A percentile compares a stretch with the other conserved stretches of the same genome.
phyloP scores from a whole-genome alignment of 2,113 vertebrate species.

The Ciconia maguari region DNA sequence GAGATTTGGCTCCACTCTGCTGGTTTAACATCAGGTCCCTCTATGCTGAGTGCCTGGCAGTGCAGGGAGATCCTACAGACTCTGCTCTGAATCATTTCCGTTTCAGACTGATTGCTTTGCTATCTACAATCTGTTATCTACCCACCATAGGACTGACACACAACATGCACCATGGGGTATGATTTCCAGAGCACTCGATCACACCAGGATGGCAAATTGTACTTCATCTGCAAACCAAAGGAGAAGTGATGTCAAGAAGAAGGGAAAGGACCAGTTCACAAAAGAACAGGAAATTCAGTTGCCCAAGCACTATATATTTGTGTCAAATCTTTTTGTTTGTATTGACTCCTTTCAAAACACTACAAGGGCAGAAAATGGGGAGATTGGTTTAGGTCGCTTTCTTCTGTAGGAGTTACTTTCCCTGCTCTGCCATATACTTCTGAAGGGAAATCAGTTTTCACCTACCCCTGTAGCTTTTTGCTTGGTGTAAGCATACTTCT shows the following conservation, averaged over 20 bases:
- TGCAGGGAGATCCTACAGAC: conserved; percentile 52
- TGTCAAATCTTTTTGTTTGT: background rate
- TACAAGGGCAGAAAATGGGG: background rate
- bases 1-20: background rate
- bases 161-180: conserved; percentile 90
- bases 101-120: conserved; percentile 52
- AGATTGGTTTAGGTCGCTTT: background rate
- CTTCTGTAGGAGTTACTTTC: background rate
- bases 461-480: conserved; percentile 95
- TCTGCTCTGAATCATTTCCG: conserved; percentile 63
- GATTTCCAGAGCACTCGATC: conserved; percentile 97
- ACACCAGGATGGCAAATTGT: conserved; percentile 98
- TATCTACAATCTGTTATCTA: conserved; percentile 37
- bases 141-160: conserved; percentile 96
- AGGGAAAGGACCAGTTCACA: background rate
- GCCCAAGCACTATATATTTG: background rate
- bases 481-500: conserved; percentile 95
- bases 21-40: conserved; percentile 16
- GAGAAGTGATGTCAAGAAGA: conserved; percentile 26
- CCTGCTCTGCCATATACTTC: background rate
- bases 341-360: background rate
- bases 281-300: background rate
- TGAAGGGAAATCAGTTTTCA: background rate
- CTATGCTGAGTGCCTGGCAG: conserved; percentile 39
- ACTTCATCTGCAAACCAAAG: conserved; percentile 86